Percentiles rank a stretch among this genome's conserved stretches.
Conservation (phyloP, 2,797 vertebrate species). For the Aphelocoma californica region DNA sequence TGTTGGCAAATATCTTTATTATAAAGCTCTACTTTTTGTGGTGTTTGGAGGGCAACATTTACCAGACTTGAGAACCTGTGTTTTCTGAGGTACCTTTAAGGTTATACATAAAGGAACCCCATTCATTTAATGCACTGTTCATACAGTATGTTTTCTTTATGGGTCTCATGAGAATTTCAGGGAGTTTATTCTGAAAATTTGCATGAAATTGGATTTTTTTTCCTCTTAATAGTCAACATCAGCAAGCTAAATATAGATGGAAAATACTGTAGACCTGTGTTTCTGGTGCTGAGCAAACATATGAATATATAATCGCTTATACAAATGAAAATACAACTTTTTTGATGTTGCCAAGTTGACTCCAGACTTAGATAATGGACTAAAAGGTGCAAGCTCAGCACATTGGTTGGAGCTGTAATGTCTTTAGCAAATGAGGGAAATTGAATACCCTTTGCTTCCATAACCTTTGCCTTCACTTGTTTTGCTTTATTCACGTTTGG, state of each 20-base stretch:
- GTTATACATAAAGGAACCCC: background rate
- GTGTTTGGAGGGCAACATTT: background rate
- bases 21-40: background rate
- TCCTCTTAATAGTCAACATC: background rate
- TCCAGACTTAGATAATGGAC: background rate
- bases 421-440: conserved; percentile 15
- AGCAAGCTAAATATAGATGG: background rate
- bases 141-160: background rate
- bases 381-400: background rate
- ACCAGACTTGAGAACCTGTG: background rate
- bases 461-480: conserved; percentile 20
- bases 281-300: background rate
- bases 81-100: background rate
- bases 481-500: conserved; percentile 24
- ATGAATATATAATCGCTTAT: background rate
- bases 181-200: background rate
- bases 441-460: background rate
- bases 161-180: background rate
- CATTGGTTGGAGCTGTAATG: background rate
- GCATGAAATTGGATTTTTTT: background rate
- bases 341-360: background rate
- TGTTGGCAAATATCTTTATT: background rate
- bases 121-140: background rate
- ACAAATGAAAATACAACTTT: background rate
- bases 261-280: background rate